These are phyloP conservation scores for Pseudochaenichthys georgianus DNA, from an alignment of 2,797 vertebrate genomes.

Conservation along the genomic window DNA sequence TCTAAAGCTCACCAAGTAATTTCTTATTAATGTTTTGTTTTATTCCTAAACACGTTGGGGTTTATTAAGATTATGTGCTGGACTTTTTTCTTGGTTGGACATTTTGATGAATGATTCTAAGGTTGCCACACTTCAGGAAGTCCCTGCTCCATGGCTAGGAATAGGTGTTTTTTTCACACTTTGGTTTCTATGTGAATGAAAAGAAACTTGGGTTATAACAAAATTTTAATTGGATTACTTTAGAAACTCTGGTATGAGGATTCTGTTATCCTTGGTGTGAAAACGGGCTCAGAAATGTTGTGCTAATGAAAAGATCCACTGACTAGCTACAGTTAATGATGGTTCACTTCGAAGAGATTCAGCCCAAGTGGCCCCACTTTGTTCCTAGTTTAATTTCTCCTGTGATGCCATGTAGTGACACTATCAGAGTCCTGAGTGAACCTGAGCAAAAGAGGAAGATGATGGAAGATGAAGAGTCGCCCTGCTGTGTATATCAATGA, in stretches of 20 bases:
- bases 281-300: slow-evolving; percentile 4
- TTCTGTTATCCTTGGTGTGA: too few relatives aligned
- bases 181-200: too few relatives aligned
- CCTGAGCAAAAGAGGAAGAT: slow-evolving; percentile 18
- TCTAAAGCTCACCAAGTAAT: not conserved
- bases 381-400: slow-evolving; percentile 36
- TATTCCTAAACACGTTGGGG: not conserved
- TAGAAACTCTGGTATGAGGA: too few relatives aligned
- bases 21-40: not conserved
- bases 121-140: not conserved
- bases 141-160: not conserved
- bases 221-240: too few relatives aligned
- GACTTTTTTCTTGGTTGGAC: not conserved
- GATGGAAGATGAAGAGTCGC: slow-evolving; percentile 36
- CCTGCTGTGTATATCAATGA: slow-evolving; percentile 71
- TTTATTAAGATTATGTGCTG: not conserved
- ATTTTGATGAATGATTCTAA: not conserved
- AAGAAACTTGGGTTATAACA: too few relatives aligned
- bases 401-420: slow-evolving; percentile 22
- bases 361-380: slow-evolving; percentile 11
- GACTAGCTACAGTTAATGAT: slow-evolving; percentile 21
- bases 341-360: slow-evolving; percentile 14
- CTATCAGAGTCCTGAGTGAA: slow-evolving; percentile 35
- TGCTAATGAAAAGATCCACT: not conserved
- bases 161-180: too few relatives aligned